Base-by-base conservation (phyloP, 2,797 vertebrate species). In the Cheirogaleus major region DNA sequence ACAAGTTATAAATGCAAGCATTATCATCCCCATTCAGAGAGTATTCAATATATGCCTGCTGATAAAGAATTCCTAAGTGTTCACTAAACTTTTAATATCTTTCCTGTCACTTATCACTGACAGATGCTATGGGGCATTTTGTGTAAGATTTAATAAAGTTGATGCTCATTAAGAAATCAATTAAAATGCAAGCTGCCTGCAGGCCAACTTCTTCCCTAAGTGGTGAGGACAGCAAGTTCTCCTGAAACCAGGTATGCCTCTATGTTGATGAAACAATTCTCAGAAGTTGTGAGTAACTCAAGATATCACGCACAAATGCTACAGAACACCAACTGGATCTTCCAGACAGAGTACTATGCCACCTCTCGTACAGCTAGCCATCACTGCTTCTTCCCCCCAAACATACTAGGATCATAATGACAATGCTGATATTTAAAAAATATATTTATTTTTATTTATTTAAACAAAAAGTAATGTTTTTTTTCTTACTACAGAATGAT, bases 101-200 rank as follows among this genome's bases (percentile, higher is more conserved):
- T 97, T 96, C 75, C 75, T 97, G 91, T 95, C 96, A 92, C 43
- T 97, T 96, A 96, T 83, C 79, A 70, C 72, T 80, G 73, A 93
- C 72, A 97, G 61, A 97, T 92, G 50, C 92, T 88, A 95, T 72
- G 18, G 89, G 91, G 87, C 55, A 96, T 95, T 96, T 93, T 96
- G 70, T 88, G 82, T 91, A 96, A 89, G 85, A 95, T 91, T 94
- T 97, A 96, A 92, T 95, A 96, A 89, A 93, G 83, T 90, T 86
- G 92, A 70, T 32, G 75, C 52, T 96, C 73, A 97, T 92, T 79
- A 92, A 91, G 76, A 95, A 97, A 97, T 95, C 93, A 97, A 96
- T 96, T 97, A 96, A 98, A 97, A 97, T 73, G 55, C 84, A 97
- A 95, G 94, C 83, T 93, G 86, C 89, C 85, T 96, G n/a, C 13